Conservation (phyloP, 1,140 invertebrate species). For the Pogonus chalceus region DNA sequence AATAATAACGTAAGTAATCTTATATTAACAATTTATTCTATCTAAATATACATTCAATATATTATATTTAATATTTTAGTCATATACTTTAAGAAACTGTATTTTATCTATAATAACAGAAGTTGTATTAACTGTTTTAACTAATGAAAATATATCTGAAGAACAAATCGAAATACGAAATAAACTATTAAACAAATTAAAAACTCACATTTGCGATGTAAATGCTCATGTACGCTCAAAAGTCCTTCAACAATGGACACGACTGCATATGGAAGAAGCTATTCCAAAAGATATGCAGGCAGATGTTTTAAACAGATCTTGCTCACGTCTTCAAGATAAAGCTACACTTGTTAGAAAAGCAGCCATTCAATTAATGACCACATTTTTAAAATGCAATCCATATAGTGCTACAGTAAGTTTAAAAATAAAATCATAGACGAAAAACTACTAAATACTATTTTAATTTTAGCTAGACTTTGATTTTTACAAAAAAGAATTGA, state of each 20-base stretch:
- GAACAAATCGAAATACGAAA: conserved; percentile 54
- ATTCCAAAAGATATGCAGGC: conserved; percentile 58
- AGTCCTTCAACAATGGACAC: conserved; percentile 64
- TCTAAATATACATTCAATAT: background rate
- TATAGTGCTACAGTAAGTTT: background rate
- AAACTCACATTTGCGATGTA: conserved; percentile 73
- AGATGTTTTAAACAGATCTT: conserved; percentile 48
- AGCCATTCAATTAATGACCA: conserved; percentile 59
- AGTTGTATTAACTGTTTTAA: conserved; percentile 54
- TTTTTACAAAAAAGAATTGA: background rate
- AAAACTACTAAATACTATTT: background rate
- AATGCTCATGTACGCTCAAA: conserved; percentile 76
- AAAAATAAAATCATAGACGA: background rate
- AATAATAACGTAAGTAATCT: background rate
- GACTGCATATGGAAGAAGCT: conserved; percentile 57
- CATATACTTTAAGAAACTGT: conserved; percentile 69
- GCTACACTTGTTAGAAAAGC: conserved; percentile 67
- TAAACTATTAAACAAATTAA: conserved; percentile 58
- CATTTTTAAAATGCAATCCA: background rate
- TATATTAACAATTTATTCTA: background rate
- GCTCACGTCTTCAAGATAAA: conserved; percentile 65
- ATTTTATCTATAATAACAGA: conserved; percentile 69
- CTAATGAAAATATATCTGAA: conserved; percentile 56
- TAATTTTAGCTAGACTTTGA: background rate
- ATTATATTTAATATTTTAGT: conserved; percentile 37